Evolutionary conservation across 2,888 invertebrate genomes (phyloP).

Genomic region (Dryobota labecula): DNA sequence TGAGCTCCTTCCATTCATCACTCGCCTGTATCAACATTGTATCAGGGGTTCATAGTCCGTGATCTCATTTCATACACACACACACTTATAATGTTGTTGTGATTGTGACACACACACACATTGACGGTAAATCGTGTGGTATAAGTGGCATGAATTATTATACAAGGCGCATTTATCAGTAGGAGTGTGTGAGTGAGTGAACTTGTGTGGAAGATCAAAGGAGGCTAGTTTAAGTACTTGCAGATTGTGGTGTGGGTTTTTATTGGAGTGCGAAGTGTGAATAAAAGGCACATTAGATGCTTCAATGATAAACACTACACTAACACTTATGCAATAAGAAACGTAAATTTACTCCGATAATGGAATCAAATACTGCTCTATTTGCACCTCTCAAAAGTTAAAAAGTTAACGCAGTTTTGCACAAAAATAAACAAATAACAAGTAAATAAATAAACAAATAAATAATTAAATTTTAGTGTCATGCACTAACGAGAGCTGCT

Average conservation of each 20-base stretch:
- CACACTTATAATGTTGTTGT: constrained; percentile 14
- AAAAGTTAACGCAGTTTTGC: neutral
- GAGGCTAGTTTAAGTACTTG: constrained; percentile 40
- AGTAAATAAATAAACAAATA: no score
- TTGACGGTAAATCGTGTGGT: constrained; percentile 52
- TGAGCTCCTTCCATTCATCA: constrained; percentile 61
- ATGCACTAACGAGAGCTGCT: neutral
- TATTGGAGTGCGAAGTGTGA: constrained; percentile 37
- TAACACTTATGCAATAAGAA: neutral
- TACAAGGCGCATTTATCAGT: constrained; percentile 53
- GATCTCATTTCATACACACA: constrained; percentile 67
- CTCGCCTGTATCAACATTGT: constrained; percentile 53
- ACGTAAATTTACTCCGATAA: neutral
- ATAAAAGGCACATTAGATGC: constrained; percentile 27
- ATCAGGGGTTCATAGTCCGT: constrained; percentile 72
- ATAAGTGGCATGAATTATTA: constrained; percentile 60
- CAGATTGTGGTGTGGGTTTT: constrained; percentile 36
- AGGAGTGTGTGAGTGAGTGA: constrained; percentile 43
- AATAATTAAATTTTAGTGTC: neutral
- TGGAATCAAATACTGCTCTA: neutral
- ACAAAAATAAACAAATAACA: neutral
- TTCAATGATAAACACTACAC: constrained; percentile 1
- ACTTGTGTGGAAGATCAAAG: constrained; percentile 63
- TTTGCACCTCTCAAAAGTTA: neutral
- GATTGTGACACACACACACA: constrained; percentile 41